Evolutionary conservation across 2,888 invertebrate genomes (phyloP), one percentile per base, ranked within the genome.

Genomic region (Operophtera brumata): DNA sequence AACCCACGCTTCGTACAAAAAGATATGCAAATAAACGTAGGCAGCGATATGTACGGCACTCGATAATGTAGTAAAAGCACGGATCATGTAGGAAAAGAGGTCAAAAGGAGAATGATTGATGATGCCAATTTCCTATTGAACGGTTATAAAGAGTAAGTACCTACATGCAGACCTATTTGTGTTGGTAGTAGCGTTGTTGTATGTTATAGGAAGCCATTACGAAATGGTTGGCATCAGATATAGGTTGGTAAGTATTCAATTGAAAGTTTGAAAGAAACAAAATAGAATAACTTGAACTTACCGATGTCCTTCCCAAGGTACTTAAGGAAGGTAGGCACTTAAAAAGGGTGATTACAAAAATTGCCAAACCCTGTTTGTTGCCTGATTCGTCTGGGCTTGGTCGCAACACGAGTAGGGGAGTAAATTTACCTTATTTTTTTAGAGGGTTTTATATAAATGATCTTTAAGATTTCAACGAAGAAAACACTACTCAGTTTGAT

Each of bases 121-220:
- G 80, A 75, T 68, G 67, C 69, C 70, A 83, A 84, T 83, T 80
- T 83, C 82, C 82, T 79, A 78, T 77, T 77, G 77, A 76, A 46
- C 59, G 58, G 50, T 59, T 59, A 54, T 55, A 62, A 56, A 59
- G 55, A 65, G 72, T 69, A 66, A 35, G 64, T 69, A 63, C 36
- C 65, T 70, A 64, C 63, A 56, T 55, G 58, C 57, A 32, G 61
- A 65, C 69, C 63, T 73, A 71, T 78, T 77, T 75, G 65, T 65
- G 72, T 69, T 73, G 70, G 64, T 69, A 62, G 54, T 50, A 30
- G 25, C 26, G 25, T 42, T 39, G 54, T 32, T 43, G 42, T 45
- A 43, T 42, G 41, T 42, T 48, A n/a, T 46, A 37, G 13, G 43
- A 46, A 39, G 36, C 37, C 37, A 41, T 57, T 53, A 53, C 57